Base-by-base conservation (phyloP, 2,888 invertebrate species). In the Troides oblongomaculatus region DNA sequence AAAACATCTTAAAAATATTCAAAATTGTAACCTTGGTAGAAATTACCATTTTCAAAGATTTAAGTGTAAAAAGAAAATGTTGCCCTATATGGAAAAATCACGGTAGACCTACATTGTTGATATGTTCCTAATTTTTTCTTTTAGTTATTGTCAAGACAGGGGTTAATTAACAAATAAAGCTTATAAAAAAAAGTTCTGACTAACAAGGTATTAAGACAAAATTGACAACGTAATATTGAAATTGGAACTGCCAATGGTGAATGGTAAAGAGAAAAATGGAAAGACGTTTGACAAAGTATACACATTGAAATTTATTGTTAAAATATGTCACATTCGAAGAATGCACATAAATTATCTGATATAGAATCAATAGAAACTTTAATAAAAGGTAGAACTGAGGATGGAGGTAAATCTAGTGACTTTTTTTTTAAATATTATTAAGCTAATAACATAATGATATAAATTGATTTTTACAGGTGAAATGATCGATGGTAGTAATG, bases 301-400 rank as follows among this genome's bases (percentile, higher is more conserved):
- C 84, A 85, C 83, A 85, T 83, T 90, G 89, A 92, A 92, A 92
- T 91, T 92, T 86, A 85, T 87, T 88, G 91, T 91, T 86, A 81
- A 86, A 90, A 87, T 88, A 92, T 92, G 92, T 92, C 91, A 89
- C 75, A 87, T 78, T 85, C 87, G 84, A 91, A 85, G 87, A 90
- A 89, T 87, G 82, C 80, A 81, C 80, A 85, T 76, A 90, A 88
- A 89, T 82, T 86, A 84, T 77, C 86, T 72, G 86, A 89, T 80
- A 89, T 86, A 87, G 85, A 76, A 79, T 85, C 78, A 79, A 80
- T 79, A 82, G 84, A 88, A 72, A 73, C 80, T 73, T 81, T 83
- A 69, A 74, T 75, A 73, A 80, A 77, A 73, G 77, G 80, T 69
- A 84, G 76, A 78, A 77, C 83, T 77, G 88, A 84, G 65, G 81